These are phyloP conservation scores for Caranx ignobilis DNA, from an alignment of 2,113 vertebrate species.

Conservation along the genomic window DNA sequence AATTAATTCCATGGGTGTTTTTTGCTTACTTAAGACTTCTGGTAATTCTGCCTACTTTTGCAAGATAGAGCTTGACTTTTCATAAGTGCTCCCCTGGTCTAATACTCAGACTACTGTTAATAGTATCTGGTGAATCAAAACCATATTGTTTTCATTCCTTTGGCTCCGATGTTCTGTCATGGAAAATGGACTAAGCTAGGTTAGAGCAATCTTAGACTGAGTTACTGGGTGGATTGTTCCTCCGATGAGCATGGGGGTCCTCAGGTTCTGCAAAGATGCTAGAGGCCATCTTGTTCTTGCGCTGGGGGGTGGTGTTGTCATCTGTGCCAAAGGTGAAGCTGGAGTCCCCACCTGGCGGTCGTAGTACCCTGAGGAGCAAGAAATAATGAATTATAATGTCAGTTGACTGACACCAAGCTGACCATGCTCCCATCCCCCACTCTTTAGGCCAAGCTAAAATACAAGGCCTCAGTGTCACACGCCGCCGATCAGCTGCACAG, in stretches of 20 bases:
- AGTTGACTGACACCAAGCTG: slow-evolving; percentile 23
- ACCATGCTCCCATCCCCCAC: neutral
- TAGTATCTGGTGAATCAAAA: slow-evolving; percentile 11
- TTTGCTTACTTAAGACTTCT: slow-evolving; percentile 54
- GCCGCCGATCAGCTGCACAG: slow-evolving; percentile 37
- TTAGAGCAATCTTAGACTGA: slow-evolving; percentile 3
- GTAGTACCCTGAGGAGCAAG: slow-evolving; percentile 88
- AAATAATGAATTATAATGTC: slow-evolving; percentile 12
- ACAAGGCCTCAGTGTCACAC: slow-evolving; percentile 30
- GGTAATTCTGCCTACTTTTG: slow-evolving; percentile 24
- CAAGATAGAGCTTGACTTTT: slow-evolving; percentile 13
- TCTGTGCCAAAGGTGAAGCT: slow-evolving; percentile 91
- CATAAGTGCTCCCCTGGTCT: neutral
- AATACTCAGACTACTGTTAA: slow-evolving; percentile 1
- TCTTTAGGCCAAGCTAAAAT: slow-evolving; percentile 20
- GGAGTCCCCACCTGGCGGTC: slow-evolving; percentile 94
- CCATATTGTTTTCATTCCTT: neutral
- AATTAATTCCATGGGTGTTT: slow-evolving; percentile 47
- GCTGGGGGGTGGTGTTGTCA: slow-evolving; percentile 85
- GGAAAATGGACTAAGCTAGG: neutral
- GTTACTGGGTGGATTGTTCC: slow-evolving; percentile 88
- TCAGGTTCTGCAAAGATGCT: slow-evolving; percentile 95
- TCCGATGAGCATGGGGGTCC: slow-evolving; percentile 89
- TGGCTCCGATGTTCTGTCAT: neutral
- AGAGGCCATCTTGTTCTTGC: slow-evolving; percentile 96